Conservation (phyloP, 1,140 invertebrate species). For the Lycorma delicatula region DNA sequence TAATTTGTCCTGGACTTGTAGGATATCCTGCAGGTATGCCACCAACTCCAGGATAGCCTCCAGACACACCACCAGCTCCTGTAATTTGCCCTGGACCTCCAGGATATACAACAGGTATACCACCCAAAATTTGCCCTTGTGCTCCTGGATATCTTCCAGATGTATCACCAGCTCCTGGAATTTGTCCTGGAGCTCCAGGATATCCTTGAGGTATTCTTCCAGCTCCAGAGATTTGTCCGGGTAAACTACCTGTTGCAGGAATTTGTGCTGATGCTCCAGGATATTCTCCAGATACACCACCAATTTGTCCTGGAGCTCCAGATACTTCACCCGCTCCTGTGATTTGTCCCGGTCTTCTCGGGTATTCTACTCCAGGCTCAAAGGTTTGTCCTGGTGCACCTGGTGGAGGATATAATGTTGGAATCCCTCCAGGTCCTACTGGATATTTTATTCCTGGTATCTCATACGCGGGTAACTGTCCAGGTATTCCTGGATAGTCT, state of each 20-base stretch:
- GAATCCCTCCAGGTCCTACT: too few relatives aligned
- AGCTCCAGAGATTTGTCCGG: slow-evolving; percentile 15
- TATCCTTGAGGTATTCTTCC: slow-evolving; percentile 14
- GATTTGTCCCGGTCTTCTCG: slow-evolving; percentile 15
- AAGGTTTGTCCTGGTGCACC: too few relatives aligned
- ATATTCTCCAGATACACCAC: slow-evolving; percentile 3
- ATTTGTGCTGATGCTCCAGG: slow-evolving; percentile 10
- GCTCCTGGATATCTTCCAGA: slow-evolving; percentile 18
- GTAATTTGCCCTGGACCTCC: slow-evolving; percentile 17
- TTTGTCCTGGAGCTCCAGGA: slow-evolving; percentile 14
- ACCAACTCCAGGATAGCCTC: slow-evolving; percentile 16
- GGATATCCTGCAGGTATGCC: slow-evolving; percentile 12
- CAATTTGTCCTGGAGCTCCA: slow-evolving; percentile 10
- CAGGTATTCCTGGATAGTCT: too few relatives aligned
- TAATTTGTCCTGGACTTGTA: slow-evolving; percentile 6
- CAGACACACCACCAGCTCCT: neutral
- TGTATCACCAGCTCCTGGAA: slow-evolving; percentile 3
- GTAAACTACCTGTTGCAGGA: slow-evolving; percentile 5
- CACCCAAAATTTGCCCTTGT: slow-evolving; percentile 16
- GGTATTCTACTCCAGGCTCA: too few relatives aligned
- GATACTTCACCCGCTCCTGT: slow-evolving; percentile 12
- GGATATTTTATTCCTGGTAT: too few relatives aligned
- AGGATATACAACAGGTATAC: slow-evolving; percentile 8
- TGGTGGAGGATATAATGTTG: too few relatives aligned
- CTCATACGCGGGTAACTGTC: too few relatives aligned